Evolutionary conservation across 92 coral and sea anemone genomes (phyloP), one percentile per base, ranked within the genome.

Genomic region (Porites lobata): DNA sequence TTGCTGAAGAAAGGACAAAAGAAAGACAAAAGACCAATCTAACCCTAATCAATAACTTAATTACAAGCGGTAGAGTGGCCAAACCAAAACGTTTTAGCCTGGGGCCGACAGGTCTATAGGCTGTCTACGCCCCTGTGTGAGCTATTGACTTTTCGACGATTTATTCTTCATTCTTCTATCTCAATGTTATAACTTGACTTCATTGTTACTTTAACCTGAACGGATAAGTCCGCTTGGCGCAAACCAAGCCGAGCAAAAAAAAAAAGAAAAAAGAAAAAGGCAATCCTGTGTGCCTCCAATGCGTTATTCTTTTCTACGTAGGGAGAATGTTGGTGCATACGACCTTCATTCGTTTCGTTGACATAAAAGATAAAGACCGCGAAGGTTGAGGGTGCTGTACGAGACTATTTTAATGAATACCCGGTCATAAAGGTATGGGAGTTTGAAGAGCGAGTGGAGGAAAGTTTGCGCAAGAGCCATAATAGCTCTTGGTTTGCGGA

Each of bases 21-120:
- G 43, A 72, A 72, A 74, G 61, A 73, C 77, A 73, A 73, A 73
- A 73, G 57, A 73, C 77, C 77, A 73, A 38, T 73, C 57, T 73
- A 73, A 73, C n/a, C 77, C 54, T 73, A 73, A 73, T 47, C 78
- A 73, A 73, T 52, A 38, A 73, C 77, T 26, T 26, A 26, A 26
- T 26, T 26, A 26, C 29, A 1, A 26, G 29, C 29, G 29, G 29
- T 26, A 26, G 29, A 26, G 29, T 26, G 29, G 1, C 29, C 29
- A 26, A 26, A 26, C 29, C 29, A 26, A 26, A 26, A 26, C 1
- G 29, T 26, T 26, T 26, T 26, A 26, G 29, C 29, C 29, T 26
- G 29, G 29, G 29, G 29, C 29, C 29, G 29, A 26, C 29, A 26
- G 29, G 29, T 26, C 29, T 26, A 26, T 26, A 1, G 29, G 29